Evolutionary conservation across 2,797 vertebrate genomes (phyloP).

Genomic region (Acestrorhynchus altus): DNA sequence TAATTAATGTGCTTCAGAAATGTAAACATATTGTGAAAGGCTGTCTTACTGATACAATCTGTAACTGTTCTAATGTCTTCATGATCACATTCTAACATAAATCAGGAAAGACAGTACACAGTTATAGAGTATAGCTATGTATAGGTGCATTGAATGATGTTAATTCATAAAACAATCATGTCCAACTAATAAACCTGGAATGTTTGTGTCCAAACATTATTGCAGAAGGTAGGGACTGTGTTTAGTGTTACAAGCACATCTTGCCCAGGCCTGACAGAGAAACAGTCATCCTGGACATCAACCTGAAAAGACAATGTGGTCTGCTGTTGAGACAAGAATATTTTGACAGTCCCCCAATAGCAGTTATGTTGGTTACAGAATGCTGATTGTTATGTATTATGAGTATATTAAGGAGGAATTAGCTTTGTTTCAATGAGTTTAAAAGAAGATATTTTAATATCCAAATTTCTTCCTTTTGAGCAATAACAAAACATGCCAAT

Average conservation of each 20-base stretch:
- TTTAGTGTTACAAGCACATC: conserved; percentile 75
- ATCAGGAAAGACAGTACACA: background rate
- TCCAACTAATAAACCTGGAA: conserved; percentile 71
- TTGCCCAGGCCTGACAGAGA: conserved; percentile 74
- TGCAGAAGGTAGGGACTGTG: conserved; percentile 80
- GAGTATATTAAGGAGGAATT: no score
- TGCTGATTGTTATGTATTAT: no score
- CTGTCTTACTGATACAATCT: conserved; percentile 73
- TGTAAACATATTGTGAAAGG: background rate
- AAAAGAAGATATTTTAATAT: no score
- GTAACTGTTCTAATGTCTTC: conserved; percentile 71
- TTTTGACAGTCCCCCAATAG: background rate
- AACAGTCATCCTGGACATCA: conserved; percentile 75
- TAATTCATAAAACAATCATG: background rate
- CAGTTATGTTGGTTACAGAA: background rate
- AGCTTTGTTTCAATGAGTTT: no score
- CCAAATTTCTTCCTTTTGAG: background rate
- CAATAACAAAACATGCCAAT: background rate
- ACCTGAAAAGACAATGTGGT: conserved; percentile 66
- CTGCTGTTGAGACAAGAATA: background rate
- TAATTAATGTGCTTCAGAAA: background rate
- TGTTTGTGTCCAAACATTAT: conserved; percentile 66
- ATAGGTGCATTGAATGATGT: background rate
- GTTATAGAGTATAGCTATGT: background rate
- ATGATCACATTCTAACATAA: conserved; percentile 76